These are phyloP conservation scores for Myathropa florea DNA, from an alignment of 2,888 invertebrate genomes.

Conservation along the genomic window DNA sequence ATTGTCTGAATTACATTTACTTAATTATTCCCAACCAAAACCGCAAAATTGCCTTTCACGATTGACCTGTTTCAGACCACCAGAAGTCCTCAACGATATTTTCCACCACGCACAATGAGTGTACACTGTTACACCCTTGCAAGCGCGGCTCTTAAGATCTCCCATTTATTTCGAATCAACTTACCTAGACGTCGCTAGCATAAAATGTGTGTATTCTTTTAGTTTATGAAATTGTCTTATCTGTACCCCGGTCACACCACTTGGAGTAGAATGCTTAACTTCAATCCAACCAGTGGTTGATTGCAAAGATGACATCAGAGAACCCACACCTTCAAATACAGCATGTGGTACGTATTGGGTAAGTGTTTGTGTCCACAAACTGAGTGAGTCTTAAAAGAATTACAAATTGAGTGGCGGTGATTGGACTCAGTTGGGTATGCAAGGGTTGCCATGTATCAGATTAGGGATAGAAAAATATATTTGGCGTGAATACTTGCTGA, in stretches of 20 bases:
- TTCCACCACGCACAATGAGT: background rate
- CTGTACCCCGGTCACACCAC: background rate
- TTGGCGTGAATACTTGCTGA: no score
- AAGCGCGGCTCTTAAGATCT: background rate
- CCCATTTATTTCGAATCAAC: background rate
- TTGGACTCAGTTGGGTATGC: no score
- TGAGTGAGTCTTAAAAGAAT: background rate
- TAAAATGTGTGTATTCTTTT: background rate
- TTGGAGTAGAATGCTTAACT: background rate
- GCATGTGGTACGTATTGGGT: background rate
- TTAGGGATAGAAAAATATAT: no score
- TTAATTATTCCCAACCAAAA: background rate
- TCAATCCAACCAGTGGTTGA: slow-evolving; percentile 30
- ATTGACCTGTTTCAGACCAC: background rate
- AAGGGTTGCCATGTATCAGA: background rate
- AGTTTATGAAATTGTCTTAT: background rate
- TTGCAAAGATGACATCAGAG: slow-evolving; percentile 25
- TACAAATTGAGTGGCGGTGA: background rate
- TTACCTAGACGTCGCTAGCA: background rate
- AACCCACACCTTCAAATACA: background rate
- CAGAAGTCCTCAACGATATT: background rate
- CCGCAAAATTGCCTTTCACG: background rate
- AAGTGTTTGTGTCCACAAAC: background rate
- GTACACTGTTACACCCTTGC: background rate
- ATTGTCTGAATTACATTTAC: background rate